These are phyloP conservation scores for Indicator maculatus DNA, from an alignment of 2,113 vertebrate species.

Conservation along the genomic window DNA sequence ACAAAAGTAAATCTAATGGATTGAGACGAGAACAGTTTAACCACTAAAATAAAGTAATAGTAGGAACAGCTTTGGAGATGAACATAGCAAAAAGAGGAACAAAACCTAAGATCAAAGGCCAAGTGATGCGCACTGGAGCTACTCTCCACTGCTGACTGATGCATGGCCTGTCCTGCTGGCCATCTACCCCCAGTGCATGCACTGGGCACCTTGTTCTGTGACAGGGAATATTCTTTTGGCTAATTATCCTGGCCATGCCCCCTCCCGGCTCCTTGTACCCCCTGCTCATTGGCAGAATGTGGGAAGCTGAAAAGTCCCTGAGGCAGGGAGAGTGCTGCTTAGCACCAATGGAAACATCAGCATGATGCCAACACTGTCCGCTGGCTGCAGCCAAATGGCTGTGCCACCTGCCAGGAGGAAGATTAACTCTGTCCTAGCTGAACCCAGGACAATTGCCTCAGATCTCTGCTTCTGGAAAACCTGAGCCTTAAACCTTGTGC, in stretches of 20 bases:
- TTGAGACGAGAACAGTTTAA: background rate
- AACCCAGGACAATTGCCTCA: background rate
- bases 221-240: background rate
- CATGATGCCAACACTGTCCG: background rate
- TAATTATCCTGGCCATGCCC: background rate
- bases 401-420: background rate
- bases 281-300: background rate
- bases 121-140: background rate
- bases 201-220: background rate
- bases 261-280: background rate
- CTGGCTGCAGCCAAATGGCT: background rate
- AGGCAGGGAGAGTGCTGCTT: background rate
- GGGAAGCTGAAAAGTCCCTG: background rate
- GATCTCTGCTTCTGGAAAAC: constrained; percentile 3
- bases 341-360: background rate
- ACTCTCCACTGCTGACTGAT: background rate
- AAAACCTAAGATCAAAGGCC: background rate
- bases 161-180: background rate
- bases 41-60: background rate
- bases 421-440: background rate
- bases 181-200: background rate
- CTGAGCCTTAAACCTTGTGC: background rate
- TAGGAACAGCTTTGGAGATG: background rate
- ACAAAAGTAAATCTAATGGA: background rate
- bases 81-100: background rate